phyloP scores from a whole-genome alignment of 2,113 vertebrate genomes.

The Sisor rabdophorus region DNA sequence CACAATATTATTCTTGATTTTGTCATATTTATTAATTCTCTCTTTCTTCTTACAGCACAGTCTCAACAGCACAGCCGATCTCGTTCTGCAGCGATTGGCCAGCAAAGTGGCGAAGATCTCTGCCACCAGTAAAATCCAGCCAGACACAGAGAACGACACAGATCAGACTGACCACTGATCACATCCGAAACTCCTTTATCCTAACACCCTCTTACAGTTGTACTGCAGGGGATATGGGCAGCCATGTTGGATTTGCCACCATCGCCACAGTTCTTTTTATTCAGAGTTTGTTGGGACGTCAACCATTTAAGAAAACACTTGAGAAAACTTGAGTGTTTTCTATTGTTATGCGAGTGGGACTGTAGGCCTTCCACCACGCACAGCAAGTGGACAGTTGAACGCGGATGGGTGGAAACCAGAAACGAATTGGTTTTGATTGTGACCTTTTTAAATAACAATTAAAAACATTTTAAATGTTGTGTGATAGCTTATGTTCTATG shows the following conservation, averaged over 20 bases:
- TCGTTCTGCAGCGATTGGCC: conserved; percentile 64
- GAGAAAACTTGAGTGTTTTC: not conserved
- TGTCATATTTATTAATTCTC: not conserved
- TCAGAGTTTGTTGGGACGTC: not conserved
- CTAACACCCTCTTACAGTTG: not conserved
- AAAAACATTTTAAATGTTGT: not conserved
- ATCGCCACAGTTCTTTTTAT: too few species aligned
- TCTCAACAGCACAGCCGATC: conserved; percentile 62
- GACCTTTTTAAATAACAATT: not conserved
- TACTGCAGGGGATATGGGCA: not conserved
- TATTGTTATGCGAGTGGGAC: not conserved
- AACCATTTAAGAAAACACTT: not conserved
- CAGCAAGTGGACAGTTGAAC: not conserved
- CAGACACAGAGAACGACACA: conserved; percentile 22
- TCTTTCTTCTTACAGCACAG: conserved; percentile 60
- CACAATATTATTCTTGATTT: not conserved
- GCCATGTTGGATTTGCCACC: not conserved
- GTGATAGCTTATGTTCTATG: not conserved
- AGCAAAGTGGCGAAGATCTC: conserved; percentile 54
- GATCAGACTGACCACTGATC: conserved; percentile 24
- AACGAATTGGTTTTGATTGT: not conserved
- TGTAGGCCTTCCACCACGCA: not conserved
- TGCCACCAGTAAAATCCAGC: conserved; percentile 34
- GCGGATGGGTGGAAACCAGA: not conserved
- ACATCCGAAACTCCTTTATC: not conserved